These are phyloP conservation scores for Halichondria panicea DNA, from an alignment of 37 sponge, comb jelly and placozoan genomes.

Conservation along the genomic window DNA sequence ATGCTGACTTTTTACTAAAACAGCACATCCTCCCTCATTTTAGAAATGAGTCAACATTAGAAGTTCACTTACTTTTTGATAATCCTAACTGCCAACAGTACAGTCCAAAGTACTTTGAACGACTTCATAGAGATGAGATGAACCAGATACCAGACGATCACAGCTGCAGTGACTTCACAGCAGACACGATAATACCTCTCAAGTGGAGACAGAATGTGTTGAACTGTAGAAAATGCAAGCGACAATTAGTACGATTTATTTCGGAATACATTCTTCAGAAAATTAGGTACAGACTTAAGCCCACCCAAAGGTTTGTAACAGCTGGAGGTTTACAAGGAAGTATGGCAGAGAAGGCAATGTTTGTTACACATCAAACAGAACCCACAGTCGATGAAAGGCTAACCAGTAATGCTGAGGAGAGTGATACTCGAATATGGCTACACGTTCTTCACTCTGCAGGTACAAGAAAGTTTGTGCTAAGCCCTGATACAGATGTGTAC, in stretches of 20 bases:
- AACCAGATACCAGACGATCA: not conserved
- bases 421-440: conserved; percentile 36
- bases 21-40: conserved; percentile 1
- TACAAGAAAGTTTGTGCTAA: not conserved
- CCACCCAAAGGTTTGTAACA: conserved; percentile 3
- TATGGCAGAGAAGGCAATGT: not conserved
- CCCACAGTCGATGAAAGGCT: not conserved
- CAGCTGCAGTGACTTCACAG: not conserved
- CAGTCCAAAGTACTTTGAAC: conserved; percentile 45
- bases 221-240: conserved; percentile 34
- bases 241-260: conserved; percentile 6
- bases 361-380: not conserved
- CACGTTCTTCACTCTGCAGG: not conserved
- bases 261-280: not conserved
- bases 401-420: conserved; percentile 21
- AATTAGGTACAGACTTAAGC: not conserved
- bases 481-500: conserved; percentile 36
- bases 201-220: conserved; percentile 19
- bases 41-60: not conserved
- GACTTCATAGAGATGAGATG: not conserved
- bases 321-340: conserved; percentile 11
- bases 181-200: conserved; percentile 2
- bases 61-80: conserved; percentile 52
- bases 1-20: conserved; percentile 19
- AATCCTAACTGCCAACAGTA: not conserved